Conservation (phyloP, 2,113 vertebrate genomes). For the Brachypteracias leptosomus region DNA sequence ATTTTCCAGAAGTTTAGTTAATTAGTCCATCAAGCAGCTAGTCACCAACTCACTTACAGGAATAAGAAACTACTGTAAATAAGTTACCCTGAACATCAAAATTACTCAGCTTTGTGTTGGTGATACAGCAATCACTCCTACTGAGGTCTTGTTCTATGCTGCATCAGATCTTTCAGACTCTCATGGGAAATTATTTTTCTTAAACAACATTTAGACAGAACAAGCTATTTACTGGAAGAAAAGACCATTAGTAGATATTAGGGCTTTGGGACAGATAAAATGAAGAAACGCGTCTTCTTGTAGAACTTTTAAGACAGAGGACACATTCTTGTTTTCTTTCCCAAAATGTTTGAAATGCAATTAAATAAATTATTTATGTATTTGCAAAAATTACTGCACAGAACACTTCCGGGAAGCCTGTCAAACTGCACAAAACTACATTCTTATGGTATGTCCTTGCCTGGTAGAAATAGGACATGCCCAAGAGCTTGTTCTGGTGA, state of each 20-base stretch:
- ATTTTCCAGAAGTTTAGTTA: neutral
- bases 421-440: neutral
- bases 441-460: neutral
- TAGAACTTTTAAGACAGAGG: neutral
- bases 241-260: neutral
- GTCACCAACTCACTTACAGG: neutral
- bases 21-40: neutral
- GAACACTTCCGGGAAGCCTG: neutral
- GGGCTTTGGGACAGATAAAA: neutral
- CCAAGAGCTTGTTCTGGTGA: neutral
- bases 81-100: neutral
- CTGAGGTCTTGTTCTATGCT: neutral
- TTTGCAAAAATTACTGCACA: neutral
- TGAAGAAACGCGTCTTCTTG: neutral
- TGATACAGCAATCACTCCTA: neutral
- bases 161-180: neutral
- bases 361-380: neutral
- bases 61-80: neutral
- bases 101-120: neutral
- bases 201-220: neutral
- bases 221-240: neutral
- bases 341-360: neutral
- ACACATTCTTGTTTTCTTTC: neutral
- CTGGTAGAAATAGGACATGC: neutral
- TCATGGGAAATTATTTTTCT: neutral